These are phyloP conservation scores for Apostichopus parvimensis DNA, from an alignment of 35 echinoderm and acorn worm genomes.

Conservation along the genomic window DNA sequence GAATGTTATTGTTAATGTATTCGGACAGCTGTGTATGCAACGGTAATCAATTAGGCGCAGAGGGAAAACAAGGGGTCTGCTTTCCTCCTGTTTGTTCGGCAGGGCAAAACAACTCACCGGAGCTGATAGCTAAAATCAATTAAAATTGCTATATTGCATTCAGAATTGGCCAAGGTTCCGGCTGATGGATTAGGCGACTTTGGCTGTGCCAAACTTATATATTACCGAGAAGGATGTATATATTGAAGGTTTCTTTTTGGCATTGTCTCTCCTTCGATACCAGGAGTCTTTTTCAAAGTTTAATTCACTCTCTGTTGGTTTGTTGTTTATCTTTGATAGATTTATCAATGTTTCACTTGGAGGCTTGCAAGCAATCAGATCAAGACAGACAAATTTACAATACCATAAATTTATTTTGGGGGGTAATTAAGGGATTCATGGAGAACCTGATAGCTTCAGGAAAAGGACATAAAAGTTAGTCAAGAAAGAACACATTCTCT, in stretches of 20 bases:
- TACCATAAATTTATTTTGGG: no score
- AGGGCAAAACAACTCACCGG: slow-evolving; percentile 24
- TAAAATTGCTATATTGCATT: slow-evolving; percentile 38
- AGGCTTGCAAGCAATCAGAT: background rate
- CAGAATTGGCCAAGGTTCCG: slow-evolving; percentile 7
- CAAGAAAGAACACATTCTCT: no score
- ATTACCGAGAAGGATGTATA: no score
- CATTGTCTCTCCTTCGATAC: no score
- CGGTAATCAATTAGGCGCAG: slow-evolving; percentile 49
- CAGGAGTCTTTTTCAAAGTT: no score
- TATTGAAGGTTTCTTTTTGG: no score
- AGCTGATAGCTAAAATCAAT: slow-evolving; percentile 57
- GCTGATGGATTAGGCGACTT: background rate
- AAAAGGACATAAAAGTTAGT: no score
- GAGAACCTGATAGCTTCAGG: no score
- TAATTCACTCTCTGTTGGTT: no score
- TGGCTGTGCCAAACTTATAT: no score
- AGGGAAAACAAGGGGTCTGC: slow-evolving; percentile 33
- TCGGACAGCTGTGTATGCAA: slow-evolving; percentile 59
- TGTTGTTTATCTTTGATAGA: background rate
- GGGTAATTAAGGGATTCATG: no score
- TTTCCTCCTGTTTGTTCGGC: slow-evolving; percentile 11
- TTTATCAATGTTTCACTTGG: background rate
- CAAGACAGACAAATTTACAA: background rate
- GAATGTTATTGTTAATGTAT: slow-evolving; percentile 58